Conservation (phyloP, 1,140 invertebrate genomes). For the Drosophila sp. region DNA sequence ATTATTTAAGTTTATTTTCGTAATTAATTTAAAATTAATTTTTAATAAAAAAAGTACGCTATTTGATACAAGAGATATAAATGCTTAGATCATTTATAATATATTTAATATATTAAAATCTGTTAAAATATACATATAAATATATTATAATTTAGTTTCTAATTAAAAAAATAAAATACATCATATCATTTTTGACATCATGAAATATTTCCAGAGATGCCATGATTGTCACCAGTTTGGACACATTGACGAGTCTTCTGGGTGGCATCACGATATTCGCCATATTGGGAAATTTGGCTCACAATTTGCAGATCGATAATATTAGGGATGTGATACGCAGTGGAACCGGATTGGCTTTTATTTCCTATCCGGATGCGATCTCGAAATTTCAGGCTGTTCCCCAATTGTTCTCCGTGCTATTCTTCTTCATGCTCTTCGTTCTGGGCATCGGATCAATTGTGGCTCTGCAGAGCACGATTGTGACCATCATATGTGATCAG, state of each 20-base stretch:
- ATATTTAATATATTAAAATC: too few species aligned
- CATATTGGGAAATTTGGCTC: constrained; percentile 89
- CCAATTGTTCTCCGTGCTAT: constrained; percentile 91
- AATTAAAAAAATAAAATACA: too few species aligned
- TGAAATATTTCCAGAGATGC: too few species aligned
- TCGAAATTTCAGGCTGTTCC: constrained; percentile 91
- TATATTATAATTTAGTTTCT: too few species aligned
- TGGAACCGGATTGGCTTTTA: constrained; percentile 91
- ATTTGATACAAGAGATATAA: too few species aligned
- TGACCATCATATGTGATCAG: constrained; percentile 89
- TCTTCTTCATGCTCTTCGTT: constrained; percentile 95
- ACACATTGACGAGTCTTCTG: constrained; percentile 91
- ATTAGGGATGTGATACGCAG: constrained; percentile 87
- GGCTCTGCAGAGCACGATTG: constrained; percentile 88
- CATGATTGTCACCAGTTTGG: constrained; percentile 89
- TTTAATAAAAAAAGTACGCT: too few species aligned
- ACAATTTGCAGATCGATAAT: constrained; percentile 86
- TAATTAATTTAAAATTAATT: too few species aligned
- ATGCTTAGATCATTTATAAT: too few species aligned
- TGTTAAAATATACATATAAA: too few species aligned
- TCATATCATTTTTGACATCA: too few species aligned
- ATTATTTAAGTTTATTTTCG: too few species aligned
- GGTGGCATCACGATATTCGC: constrained; percentile 93
- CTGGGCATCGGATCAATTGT: constrained; percentile 91
- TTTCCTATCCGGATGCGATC: constrained; percentile 96